phyloP scores from a whole-genome alignment of 2,113 vertebrate species.

The Chionodraco myersi region DNA sequence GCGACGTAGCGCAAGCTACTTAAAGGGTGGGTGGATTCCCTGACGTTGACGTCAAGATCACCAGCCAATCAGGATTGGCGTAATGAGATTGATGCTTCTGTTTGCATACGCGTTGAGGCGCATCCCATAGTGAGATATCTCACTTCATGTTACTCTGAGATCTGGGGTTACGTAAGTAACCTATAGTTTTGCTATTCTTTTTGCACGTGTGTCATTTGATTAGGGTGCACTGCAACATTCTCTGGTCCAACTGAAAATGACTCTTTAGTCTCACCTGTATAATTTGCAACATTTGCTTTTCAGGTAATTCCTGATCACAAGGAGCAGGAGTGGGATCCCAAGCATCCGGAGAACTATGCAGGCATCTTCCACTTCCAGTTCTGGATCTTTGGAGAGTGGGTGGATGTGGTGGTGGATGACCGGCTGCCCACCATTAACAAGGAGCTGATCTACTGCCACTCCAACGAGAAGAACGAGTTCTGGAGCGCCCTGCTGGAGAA shows the following conservation, averaged over 20 bases:
- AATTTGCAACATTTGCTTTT: not conserved
- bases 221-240: not conserved
- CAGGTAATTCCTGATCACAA: slow-evolving; percentile 91
- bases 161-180: too few species aligned
- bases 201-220: not conserved
- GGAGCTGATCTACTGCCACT: slow-evolving; percentile 91
- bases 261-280: not conserved
- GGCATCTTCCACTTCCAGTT: slow-evolving; percentile 96
- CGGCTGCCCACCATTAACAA: slow-evolving; percentile 89
- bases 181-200: not conserved
- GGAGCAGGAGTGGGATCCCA: slow-evolving; percentile 92
- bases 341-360: slow-evolving; percentile 85
- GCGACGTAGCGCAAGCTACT: too few species aligned
- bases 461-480: slow-evolving; percentile 90
- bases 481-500: slow-evolving; percentile 95
- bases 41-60: too few species aligned
- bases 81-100: too few species aligned
- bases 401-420: slow-evolving; percentile 94
- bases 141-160: too few species aligned
- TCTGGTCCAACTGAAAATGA: not conserved
- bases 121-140: too few species aligned
- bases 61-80: too few species aligned
- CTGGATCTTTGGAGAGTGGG: slow-evolving; percentile 94
- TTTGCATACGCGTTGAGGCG: too few species aligned
- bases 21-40: too few species aligned